These are phyloP conservation scores for Dryadula phaetusa DNA, from an alignment of 2,888 invertebrate species.

Conservation along the genomic window DNA sequence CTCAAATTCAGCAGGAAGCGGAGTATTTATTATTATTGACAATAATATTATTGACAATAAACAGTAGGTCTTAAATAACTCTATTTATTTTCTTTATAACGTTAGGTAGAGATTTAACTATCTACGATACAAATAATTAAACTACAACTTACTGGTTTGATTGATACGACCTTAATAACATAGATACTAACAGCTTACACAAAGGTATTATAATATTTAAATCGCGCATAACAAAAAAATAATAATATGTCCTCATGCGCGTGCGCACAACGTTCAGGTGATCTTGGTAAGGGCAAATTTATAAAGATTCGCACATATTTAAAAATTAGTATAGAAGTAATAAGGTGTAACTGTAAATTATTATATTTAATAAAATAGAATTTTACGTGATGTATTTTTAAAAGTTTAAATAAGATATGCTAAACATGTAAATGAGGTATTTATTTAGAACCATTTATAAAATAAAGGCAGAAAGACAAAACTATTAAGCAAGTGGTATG, in stretches of 20 bases:
- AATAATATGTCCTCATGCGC: constrained; percentile 65
- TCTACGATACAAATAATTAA: constrained; percentile 21
- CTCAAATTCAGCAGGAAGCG: no score
- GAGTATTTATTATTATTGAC: no score
- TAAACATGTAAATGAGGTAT: no score
- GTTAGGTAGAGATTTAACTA: neutral
- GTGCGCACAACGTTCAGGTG: constrained; percentile 48
- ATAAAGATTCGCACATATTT: constrained; percentile 16
- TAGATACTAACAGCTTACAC: constrained; percentile 17
- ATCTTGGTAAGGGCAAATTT: constrained; percentile 55
- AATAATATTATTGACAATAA: neutral
- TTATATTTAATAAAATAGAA: no score
- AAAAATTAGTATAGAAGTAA: neutral
- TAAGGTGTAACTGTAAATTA: no score
- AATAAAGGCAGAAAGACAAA: no score
- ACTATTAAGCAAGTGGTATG: no score
- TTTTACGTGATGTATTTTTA: no score
- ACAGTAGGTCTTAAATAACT: neutral
- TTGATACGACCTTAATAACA: constrained; percentile 21
- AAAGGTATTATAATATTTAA: constrained; percentile 29
- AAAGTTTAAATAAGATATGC: no score
- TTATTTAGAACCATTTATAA: no score
- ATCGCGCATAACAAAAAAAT: constrained; percentile 71
- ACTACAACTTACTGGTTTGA: constrained; percentile 7
- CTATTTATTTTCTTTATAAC: neutral